Percentiles rank a stretch among this genome's conserved stretches.
Evolutionary conservation across 64 coral and sea anemone species (phyloP).

Genomic region (Montipora sp.): DNA sequence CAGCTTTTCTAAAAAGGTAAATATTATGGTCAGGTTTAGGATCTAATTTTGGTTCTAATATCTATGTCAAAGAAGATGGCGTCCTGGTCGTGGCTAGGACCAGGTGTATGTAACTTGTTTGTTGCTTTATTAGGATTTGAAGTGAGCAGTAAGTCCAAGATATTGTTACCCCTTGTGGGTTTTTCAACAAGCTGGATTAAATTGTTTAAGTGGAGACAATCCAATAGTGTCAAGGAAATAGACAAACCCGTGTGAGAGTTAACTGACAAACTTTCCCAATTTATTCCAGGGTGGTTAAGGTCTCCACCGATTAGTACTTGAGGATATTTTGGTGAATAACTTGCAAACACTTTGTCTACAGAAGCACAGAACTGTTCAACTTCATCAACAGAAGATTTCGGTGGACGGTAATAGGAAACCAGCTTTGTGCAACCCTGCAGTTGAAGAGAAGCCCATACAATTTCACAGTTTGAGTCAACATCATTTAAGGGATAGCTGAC

Average conservation of each 20-base stretch:
- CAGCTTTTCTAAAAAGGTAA: no score
- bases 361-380: background rate
- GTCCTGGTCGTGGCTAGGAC: background rate
- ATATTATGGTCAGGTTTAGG: no score
- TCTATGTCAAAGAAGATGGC: background rate
- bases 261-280: constrained; percentile 5
- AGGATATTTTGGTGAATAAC: background rate
- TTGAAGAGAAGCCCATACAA: no score
- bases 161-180: background rate
- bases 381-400: no score
- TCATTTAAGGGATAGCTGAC: no score
- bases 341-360: constrained; percentile 21
- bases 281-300: constrained; percentile 31
- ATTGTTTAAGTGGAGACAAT: background rate
- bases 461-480: no score
- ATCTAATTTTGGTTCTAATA: no score
- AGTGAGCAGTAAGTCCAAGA: constrained; percentile 12
- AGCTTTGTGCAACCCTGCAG: no score
- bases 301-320: constrained; percentile 51
- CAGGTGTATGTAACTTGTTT: background rate
- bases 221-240: background rate
- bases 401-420: no score
- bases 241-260: background rate
- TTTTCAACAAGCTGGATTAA: background rate
- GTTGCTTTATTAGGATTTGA: background rate